Conservation (phyloP, 2,797 vertebrate species). For the Sibirionetta formosa region DNA sequence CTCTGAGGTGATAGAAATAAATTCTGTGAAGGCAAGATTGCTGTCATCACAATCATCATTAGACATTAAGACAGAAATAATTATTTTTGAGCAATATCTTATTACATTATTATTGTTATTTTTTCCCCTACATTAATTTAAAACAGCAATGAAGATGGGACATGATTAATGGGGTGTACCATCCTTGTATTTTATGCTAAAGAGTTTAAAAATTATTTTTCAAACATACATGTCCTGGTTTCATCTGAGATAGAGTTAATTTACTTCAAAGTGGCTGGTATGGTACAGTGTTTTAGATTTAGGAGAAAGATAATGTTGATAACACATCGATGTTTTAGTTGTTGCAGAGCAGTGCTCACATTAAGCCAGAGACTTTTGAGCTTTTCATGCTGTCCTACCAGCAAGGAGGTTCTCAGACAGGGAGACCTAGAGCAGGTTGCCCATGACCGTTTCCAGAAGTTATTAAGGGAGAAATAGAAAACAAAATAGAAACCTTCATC, state of each 20-base stretch:
- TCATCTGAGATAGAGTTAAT: background rate
- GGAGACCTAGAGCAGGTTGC: background rate
- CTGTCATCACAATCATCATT: background rate
- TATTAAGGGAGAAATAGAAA: background rate
- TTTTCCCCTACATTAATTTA: background rate
- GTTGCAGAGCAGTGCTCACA: background rate
- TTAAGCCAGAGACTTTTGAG: background rate
- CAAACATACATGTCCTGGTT: background rate
- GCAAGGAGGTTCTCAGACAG: background rate
- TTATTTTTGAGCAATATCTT: background rate
- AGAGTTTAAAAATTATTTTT: background rate
- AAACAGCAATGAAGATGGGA: background rate
- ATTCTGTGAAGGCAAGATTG: background rate
- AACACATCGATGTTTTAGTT: background rate
- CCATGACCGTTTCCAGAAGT: background rate
- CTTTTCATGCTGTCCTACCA: background rate
- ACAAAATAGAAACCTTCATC: background rate
- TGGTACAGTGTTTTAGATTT: background rate
- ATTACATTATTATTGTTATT: rapidly evolving
- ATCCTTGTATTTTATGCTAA: background rate
- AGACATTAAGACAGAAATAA: background rate
- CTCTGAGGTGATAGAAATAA: background rate
- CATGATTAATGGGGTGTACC: background rate
- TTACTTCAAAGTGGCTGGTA: background rate
- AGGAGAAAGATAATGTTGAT: background rate